Conservation (phyloP, 92 coral and sea anemone species). For the Phenganax subtilis region DNA sequence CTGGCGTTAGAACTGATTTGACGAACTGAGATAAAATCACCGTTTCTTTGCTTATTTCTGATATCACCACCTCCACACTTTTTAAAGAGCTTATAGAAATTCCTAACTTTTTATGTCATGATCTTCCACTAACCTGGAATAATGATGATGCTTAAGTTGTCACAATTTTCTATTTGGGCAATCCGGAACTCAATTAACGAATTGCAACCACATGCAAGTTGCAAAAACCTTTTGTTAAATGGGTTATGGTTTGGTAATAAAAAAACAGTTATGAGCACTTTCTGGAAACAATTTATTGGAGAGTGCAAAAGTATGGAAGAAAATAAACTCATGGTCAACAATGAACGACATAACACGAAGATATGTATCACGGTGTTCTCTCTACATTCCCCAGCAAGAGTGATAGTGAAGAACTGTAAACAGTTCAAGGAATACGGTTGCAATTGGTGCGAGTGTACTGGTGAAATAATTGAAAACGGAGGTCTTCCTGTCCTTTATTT, state of each 20-base stretch:
- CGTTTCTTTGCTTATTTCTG: not conserved
- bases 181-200: not conserved
- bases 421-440: not conserved
- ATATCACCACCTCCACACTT: slow-evolving; percentile 1
- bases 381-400: not conserved
- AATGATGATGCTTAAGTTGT: not conserved
- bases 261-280: not conserved
- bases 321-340: not conserved
- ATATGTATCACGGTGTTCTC: not conserved
- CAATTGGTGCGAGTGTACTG: not conserved
- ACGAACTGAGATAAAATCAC: not conserved
- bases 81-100: not conserved
- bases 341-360: not conserved
- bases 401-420: not conserved
- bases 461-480: not conserved
- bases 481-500: not conserved
- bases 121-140: not conserved
- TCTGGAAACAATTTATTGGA: not conserved
- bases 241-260: not conserved
- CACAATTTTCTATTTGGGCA: not conserved
- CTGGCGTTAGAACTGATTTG: not conserved
- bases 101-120: not conserved
- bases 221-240: not conserved
- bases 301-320: slow-evolving; percentile 6
- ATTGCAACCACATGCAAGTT: not conserved